phyloP scores from a whole-genome alignment of 2,797 vertebrate genomes.

The Malurus splendens region DNA sequence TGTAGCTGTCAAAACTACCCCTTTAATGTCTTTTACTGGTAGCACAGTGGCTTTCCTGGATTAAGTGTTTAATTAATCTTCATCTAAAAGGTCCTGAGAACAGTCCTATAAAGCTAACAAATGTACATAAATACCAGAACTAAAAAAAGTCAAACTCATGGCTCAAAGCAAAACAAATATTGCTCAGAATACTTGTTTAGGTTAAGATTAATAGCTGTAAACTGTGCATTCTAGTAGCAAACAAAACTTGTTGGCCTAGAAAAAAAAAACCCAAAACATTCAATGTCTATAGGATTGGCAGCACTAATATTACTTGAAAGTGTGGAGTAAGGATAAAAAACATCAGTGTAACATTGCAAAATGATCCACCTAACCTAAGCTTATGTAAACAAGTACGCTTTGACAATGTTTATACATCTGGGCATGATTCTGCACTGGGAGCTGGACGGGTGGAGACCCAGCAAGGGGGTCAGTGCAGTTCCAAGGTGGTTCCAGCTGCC shows the following conservation, averaged over 20 bases:
- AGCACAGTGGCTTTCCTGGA: slow-evolving; percentile 3
- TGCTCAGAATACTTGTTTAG: slow-evolving; percentile 40
- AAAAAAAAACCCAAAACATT: neutral
- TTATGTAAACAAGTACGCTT: slow-evolving; percentile 68
- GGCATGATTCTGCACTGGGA: slow-evolving; percentile 8
- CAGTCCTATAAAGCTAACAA: slow-evolving; percentile 4
- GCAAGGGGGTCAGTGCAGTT: neutral
- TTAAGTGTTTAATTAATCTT: slow-evolving; percentile 19
- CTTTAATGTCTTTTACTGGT: neutral
- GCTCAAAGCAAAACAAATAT: slow-evolving; percentile 45
- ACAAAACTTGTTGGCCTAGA: slow-evolving; percentile 5
- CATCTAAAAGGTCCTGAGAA: slow-evolving; percentile 23
- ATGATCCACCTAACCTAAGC: slow-evolving; percentile 49
- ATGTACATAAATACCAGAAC: slow-evolving; percentile 25
- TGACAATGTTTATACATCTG: neutral
- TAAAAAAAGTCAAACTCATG: neutral
- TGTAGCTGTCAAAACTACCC: neutral
- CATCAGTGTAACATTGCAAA: slow-evolving; percentile 23
- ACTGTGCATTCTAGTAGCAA: slow-evolving; percentile 43
- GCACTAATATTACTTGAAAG: slow-evolving; percentile 40
- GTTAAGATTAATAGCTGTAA: slow-evolving; percentile 39
- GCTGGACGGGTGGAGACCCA: neutral
- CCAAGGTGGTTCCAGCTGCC: neutral
- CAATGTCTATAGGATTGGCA: slow-evolving; percentile 59
- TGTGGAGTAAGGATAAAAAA: neutral